Evolutionary conservation across 2,113 vertebrate species (phyloP), one percentile per base, ranked within the genome.

Genomic region (Semnopithecus entellus): DNA sequence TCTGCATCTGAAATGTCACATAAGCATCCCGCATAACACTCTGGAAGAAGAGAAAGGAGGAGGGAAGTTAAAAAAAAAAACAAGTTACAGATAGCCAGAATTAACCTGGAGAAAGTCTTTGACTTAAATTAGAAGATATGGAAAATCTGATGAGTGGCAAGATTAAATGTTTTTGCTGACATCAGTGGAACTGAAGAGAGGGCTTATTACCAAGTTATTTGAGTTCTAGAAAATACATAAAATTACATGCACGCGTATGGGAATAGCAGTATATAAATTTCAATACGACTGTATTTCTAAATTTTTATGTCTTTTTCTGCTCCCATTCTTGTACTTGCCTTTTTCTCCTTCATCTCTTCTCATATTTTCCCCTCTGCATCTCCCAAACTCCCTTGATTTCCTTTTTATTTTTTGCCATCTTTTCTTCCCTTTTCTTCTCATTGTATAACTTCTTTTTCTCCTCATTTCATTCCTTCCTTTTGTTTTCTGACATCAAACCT

Each of bases 121-220:
- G 84, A 97, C 93, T 94, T 94, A 96, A 97, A 95, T 17, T 50
- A 10, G 79, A 95, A 88, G 52, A 92, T 57, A 92, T 18, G 75
- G 70, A 85, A 90, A 97, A 92, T 80, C 66, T 96, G 90, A 91
- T 30, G 93, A 79, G 70, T 48, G 75, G 86, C 40, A 81, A 97
- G 89, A 97, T 91, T 97, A 83, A 81, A 72, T 0, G 13, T 38
- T 90, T 95, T 96, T 96, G 80, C 97, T 97, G 84, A 95, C 66
- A 88, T 76, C 32, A 57, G 57, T 66, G 32, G n/a, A 92, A 95
- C 30, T 48, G 22, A 35, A 95, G 40, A 43, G 32, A 96, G 35
- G n/a, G 30, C 23, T 96, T 96, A 92, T 95, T 95, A 79, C 3
- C 35, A 94, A 90, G 75, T 82, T 68, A 43, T 66, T 57, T 90